These are phyloP conservation scores for Pantala flavescens DNA, from an alignment of 1,140 invertebrate genomes.

Conservation along the genomic window DNA sequence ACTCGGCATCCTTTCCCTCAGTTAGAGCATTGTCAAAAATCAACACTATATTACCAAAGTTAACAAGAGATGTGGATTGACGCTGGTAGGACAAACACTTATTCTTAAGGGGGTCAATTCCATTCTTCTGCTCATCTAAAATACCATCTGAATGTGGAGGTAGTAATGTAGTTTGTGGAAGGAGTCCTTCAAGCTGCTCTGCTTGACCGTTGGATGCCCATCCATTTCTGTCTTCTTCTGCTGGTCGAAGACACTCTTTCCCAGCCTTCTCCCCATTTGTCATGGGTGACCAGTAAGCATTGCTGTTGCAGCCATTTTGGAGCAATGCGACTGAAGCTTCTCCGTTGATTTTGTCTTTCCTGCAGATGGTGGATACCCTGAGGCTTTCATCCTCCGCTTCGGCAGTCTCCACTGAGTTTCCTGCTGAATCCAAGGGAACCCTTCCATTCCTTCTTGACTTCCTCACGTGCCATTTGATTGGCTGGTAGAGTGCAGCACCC, in stretches of 20 bases:
- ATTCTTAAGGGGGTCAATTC: too few species aligned
- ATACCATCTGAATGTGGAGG: too few species aligned
- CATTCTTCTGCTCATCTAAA: too few species aligned
- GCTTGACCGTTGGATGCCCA: background rate
- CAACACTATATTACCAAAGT: slow-evolving; percentile 18
- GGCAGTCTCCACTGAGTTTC: background rate
- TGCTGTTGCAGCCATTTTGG: too few species aligned
- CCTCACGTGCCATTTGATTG: slow-evolving; percentile 65
- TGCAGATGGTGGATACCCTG: too few species aligned
- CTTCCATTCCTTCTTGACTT: slow-evolving; percentile 42
- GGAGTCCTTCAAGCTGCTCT: background rate
- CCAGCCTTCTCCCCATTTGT: too few species aligned
- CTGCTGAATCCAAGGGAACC: slow-evolving; percentile 19
- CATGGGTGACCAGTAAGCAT: too few species aligned
- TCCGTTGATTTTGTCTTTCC: too few species aligned
- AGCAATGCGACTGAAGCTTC: too few species aligned
- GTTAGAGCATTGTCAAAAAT: slow-evolving; percentile 19
- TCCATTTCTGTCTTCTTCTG: background rate
- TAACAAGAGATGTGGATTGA: slow-evolving; percentile 15
- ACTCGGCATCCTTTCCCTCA: background rate
- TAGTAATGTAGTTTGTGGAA: background rate
- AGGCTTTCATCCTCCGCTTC: background rate
- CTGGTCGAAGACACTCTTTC: too few species aligned
- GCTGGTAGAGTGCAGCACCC: slow-evolving; percentile 70
- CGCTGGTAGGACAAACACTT: background rate